Evolutionary conservation across 2,888 invertebrate species (phyloP).

Genomic region (Ornithoptera priamus): DNA sequence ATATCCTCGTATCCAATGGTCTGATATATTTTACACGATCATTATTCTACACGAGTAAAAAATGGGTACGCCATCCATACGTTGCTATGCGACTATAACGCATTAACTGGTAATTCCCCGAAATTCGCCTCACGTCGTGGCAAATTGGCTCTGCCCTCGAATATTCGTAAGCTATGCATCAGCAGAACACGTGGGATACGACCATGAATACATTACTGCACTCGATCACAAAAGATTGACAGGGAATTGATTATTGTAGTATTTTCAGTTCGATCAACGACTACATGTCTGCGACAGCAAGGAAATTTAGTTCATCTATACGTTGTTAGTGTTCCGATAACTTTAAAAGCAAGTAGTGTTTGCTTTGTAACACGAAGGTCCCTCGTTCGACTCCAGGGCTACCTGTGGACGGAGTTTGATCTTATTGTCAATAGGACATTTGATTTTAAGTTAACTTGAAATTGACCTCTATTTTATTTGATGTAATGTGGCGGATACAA

Average conservation of each 20-base stretch:
- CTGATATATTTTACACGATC: conserved; percentile 3
- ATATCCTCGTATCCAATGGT: conserved; percentile 38
- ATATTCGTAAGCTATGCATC: conserved; percentile 47
- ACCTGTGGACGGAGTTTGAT: too few relatives aligned
- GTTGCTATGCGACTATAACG: conserved; percentile 46
- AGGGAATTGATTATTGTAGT: conserved; percentile 49
- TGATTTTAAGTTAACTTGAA: too few relatives aligned
- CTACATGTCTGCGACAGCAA: conserved; percentile 34
- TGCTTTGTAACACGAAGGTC: background rate
- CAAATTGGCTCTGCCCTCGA: conserved; percentile 54
- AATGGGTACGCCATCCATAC: conserved; percentile 1
- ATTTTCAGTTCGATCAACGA: conserved; percentile 41
- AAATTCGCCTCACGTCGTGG: conserved; percentile 56
- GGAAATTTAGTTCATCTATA: conserved; percentile 32
- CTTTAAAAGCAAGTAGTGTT: conserved; percentile 2
- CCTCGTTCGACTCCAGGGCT: too few relatives aligned
- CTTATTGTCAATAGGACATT: too few relatives aligned
- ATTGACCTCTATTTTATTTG: too few relatives aligned
- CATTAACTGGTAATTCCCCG: conserved; percentile 49
- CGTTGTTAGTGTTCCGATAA: conserved; percentile 34
- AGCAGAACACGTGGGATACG: conserved; percentile 50
- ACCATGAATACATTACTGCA: conserved; percentile 55
- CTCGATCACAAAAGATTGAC: conserved; percentile 47
- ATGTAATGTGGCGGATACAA: too few relatives aligned
- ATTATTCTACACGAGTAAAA: conserved; percentile 10